Base-by-base conservation (phyloP, 2,797 vertebrate species). In the Ispidina lecontei region DNA sequence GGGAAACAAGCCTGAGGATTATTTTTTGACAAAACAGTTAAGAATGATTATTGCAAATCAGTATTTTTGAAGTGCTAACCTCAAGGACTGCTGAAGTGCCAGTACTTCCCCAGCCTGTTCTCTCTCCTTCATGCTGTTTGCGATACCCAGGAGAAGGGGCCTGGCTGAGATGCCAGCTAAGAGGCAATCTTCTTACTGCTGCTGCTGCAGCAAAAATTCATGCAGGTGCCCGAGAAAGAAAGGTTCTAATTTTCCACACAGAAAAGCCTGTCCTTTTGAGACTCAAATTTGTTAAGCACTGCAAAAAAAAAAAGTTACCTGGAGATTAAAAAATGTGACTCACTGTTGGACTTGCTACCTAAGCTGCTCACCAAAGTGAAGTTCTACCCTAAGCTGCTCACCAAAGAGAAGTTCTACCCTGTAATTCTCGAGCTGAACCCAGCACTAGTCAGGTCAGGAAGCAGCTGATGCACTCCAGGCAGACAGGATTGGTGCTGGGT, bases 11-110 rank as follows among this genome's bases (percentile, higher is more conserved):
- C 14, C 73, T 26, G 41, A 63, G 59, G 79, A 89, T 65, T 80
- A 72, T 43, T 81, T 91, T 83, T 75, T 90, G 55, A 92, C 70
- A 81, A 63, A 86, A 37, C 44, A 89, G 76, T 86, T 92, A 69
- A 18, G 69, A 84, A 65, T 29, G 55, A 89, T 78, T 47, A 65
- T 31, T 74, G 72, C 15, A 17, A 6, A 19, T 51, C 75, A 74
- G 51, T 44, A 21, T 26, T 39, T 37, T 62, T 87, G 28, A 83
- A 67, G 47, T 18, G 51, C n/a, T 83, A 72, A 69, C 63, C 43
- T 72, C 67, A 43, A 65, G 89, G 69, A 72, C 0, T 77, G 82
- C 69, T 77, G 51, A 8, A 87, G 46, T 35, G 37, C 25, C 22
- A 22, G 21, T 16, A 26, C 62, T 87, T 83, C 67, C 74, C 55